Evolutionary conservation across 2,888 invertebrate genomes (phyloP), one percentile per base, ranked within the genome.

Genomic region (Euphydryas editha): DNA sequence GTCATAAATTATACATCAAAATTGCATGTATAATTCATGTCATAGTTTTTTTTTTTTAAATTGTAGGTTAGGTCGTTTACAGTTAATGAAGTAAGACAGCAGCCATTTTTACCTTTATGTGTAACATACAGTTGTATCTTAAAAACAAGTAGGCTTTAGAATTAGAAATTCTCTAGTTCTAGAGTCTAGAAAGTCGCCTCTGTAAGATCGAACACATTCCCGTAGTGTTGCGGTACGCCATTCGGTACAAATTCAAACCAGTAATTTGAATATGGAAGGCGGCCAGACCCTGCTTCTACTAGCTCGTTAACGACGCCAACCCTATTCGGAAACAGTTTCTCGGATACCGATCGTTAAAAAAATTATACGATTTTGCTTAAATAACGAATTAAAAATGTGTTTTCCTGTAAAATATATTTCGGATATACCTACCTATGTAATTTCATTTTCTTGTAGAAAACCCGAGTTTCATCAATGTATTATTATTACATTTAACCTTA

Each of bases 201-300:
- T 73, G 75, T 71, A 73, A 65, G 49, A 51, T 24, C n/a, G 49
- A 51, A 73, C 69, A 74, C 69, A 75, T 78, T 78, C 79, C 79
- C 78, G 81, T 77, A 69, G 76, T 74, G 77, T 65, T 73, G 76
- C 73, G 74, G 72, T 73, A 71, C 72, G 73, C 75, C n/a, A 17
- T 63, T 65, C 68, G 47, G 78, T 80, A 82, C 80, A 81, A 69
- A 83, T 82, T 81, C 79, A 84, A 85, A 86, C 84, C 84, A 82
- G 85, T 85, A 85, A 86, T 86, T 86, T 86, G 82, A 85, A 85
- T 85, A 84, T 81, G 82, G 84, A 83, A 82, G 82, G 76, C 78
- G 76, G 76, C 75, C 73, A 67, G 68, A 75, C 67, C 71, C 57
- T 64, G 60, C 51, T 57, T 61, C 63, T 69, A 73, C 75, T 70